These are phyloP conservation scores for Stichopus chloronotus DNA, from an alignment of 35 echinoderm and acorn worm genomes.

Conservation along the genomic window DNA sequence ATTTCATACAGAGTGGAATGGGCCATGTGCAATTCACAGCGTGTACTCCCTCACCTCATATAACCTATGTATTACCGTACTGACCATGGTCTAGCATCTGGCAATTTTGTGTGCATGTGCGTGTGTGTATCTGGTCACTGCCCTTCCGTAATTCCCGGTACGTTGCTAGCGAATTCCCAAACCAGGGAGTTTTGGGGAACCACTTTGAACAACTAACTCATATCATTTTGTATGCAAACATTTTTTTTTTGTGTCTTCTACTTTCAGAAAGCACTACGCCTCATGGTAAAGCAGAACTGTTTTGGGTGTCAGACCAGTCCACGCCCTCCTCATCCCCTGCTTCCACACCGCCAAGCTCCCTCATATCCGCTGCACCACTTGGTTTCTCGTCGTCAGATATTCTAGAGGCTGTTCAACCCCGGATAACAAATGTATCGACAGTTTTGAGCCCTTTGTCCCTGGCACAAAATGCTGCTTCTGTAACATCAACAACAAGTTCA, in stretches of 20 bases:
- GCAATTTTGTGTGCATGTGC: too few species aligned
- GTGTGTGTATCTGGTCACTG: too few species aligned
- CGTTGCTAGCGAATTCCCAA: too few species aligned
- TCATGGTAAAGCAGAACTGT: not conserved
- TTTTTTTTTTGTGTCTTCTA: not conserved
- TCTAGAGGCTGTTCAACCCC: constrained; percentile 25
- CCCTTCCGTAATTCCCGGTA: too few species aligned
- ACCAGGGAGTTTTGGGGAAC: too few species aligned
- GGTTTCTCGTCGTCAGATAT: not conserved
- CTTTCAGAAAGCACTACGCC: not conserved
- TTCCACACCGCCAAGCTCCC: not conserved
- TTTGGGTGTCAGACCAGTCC: not conserved
- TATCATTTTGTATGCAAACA: not conserved
- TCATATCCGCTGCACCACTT: not conserved
- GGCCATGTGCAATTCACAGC: too few species aligned
- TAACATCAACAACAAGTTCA: constrained; percentile 23
- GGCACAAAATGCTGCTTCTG: constrained; percentile 39
- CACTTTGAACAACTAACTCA: too few species aligned
- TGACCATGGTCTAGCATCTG: too few species aligned
- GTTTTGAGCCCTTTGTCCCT: constrained; percentile 20
- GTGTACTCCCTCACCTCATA: too few species aligned
- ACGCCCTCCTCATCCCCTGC: not conserved
- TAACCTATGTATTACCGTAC: too few species aligned
- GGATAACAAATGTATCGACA: constrained; percentile 19
- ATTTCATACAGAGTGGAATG: too few species aligned